These are phyloP conservation scores for Drosophila pseudoananassae DNA, from an alignment of 1,140 invertebrate species.

Conservation along the genomic window DNA sequence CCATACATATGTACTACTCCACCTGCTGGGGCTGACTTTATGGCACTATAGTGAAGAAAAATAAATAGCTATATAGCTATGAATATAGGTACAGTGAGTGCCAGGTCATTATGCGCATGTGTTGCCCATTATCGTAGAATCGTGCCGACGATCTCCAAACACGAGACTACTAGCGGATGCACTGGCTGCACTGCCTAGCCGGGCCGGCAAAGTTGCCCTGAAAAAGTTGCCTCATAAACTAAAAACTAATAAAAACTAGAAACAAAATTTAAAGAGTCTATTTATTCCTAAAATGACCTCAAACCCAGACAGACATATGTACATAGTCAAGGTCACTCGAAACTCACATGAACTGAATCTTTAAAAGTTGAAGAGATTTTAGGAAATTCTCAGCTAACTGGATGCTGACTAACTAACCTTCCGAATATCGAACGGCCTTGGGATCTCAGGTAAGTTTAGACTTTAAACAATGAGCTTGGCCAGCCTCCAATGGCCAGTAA, in stretches of 20 bases:
- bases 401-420: neutral
- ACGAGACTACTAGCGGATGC: neutral
- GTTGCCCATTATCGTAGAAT: constrained; percentile 50
- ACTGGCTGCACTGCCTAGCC: neutral
- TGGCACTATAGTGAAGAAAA: neutral
- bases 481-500: neutral
- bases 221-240: neutral
- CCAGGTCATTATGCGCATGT: constrained; percentile 60
- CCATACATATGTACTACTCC: constrained; percentile 22
- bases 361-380: no score
- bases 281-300: no score
- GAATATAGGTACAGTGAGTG: constrained; percentile 11
- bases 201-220: no score
- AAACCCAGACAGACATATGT: no score
- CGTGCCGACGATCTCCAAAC: constrained; percentile 3
- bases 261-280: neutral
- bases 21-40: constrained; percentile 3
- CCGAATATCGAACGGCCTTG: constrained; percentile 9
- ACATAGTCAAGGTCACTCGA: neutral
- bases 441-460: neutral
- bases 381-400: no score
- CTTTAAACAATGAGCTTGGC: neutral
- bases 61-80: constrained; percentile 6
- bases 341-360: no score
- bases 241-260: neutral